A percentile compares a stretch with the other conserved stretches of the same genome.
These are phyloP conservation scores for Anguilla pacifica DNA, from an alignment of 2,797 vertebrate genomes.

Conservation along the genomic window DNA sequence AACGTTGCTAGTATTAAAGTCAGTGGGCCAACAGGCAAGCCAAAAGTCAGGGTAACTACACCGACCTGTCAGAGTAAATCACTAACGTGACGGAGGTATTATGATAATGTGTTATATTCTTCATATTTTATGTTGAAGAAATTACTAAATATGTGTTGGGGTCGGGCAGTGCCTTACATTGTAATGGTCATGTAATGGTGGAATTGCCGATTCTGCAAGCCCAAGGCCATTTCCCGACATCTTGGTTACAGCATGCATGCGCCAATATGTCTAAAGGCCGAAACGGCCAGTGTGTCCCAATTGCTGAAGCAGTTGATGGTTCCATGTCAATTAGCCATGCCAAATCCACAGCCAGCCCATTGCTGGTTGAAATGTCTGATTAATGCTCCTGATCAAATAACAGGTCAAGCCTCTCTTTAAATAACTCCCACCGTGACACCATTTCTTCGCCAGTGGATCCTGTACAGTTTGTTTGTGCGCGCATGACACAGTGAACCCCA, in stretches of 20 bases:
- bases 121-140: not conserved
- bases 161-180: not conserved
- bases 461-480: constrained; percentile 18
- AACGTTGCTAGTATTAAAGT: not conserved
- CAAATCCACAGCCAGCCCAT: not conserved
- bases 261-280: not conserved
- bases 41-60: not conserved
- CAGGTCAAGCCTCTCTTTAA: constrained; percentile 52
- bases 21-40: not conserved
- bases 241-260: not conserved
- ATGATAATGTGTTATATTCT: not conserved
- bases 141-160: not conserved
- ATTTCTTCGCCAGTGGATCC: constrained; percentile 30
- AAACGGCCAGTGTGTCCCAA: not conserved
- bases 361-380: constrained; percentile 46
- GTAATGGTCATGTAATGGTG: not conserved
- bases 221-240: not conserved
- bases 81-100: not conserved
- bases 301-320: not conserved
- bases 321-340: not conserved
- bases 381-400: constrained; percentile 50
- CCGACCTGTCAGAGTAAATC: not conserved
- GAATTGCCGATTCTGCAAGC: not conserved
- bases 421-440: constrained; percentile 40
- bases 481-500: not conserved